Conservation (phyloP, 1,140 invertebrate species). For the Drosophila obscura region DNA sequence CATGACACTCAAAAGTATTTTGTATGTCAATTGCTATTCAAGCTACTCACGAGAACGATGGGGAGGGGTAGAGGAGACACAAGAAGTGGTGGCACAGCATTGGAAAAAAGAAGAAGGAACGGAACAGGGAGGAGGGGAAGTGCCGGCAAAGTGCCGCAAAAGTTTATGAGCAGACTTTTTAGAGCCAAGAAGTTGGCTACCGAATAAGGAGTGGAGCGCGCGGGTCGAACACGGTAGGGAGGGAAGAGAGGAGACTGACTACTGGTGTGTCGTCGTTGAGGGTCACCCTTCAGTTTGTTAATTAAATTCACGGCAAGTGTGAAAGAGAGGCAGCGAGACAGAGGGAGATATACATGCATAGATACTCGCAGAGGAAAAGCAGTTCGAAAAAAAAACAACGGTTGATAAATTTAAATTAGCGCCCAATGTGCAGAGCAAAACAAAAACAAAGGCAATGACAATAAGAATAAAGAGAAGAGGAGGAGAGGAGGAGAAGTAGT, state of each 20-base stretch:
- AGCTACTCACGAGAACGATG: conserved; percentile 52
- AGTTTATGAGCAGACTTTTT: conserved; percentile 51
- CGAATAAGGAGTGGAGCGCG: not conserved
- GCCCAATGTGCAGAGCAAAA: conserved; percentile 22
- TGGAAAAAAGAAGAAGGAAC: not conserved
- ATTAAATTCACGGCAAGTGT: conserved; percentile 60
- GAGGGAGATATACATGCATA: not conserved
- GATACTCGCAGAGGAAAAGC: no score
- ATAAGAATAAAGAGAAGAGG: not conserved
- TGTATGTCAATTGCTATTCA: conserved; percentile 67
- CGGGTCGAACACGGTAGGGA: not conserved
- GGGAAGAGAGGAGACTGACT: not conserved
- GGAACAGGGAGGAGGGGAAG: conserved; percentile 13
- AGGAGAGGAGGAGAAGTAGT: not conserved
- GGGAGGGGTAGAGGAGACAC: conserved; percentile 6
- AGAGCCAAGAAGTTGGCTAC: conserved; percentile 41
- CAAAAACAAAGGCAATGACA: conserved; percentile 12
- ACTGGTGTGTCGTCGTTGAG: not conserved
- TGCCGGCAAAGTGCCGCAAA: conserved; percentile 49
- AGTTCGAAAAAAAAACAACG: conserved; percentile 15
- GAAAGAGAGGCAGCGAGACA: conserved; percentile 9
- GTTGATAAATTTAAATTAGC: conserved; percentile 61
- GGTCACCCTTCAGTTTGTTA: conserved; percentile 57
- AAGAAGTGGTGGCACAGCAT: not conserved
- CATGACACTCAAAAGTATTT: conserved; percentile 63